Percentiles rank a stretch among this genome's conserved stretches.
Evolutionary conservation across 2,113 vertebrate genomes (phyloP).

Genomic region (Lontra canadensis): DNA sequence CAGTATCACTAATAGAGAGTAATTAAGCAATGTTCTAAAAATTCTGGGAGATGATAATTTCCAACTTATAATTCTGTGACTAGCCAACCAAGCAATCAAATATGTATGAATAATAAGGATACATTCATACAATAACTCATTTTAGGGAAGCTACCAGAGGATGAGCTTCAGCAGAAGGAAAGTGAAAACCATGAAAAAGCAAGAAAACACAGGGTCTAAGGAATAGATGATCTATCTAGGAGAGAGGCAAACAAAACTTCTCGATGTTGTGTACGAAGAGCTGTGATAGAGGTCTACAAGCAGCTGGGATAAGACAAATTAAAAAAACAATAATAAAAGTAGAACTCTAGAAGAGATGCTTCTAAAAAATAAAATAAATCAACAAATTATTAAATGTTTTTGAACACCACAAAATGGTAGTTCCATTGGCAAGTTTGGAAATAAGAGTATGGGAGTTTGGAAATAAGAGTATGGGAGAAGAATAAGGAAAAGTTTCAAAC

Average conservation of each 20-base stretch:
- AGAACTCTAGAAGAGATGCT: background rate
- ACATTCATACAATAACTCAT: background rate
- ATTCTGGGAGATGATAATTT: background rate
- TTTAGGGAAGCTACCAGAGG: background rate
- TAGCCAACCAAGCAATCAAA: background rate
- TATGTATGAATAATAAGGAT: background rate
- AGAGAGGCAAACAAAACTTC: background rate
- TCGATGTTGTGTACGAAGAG: background rate
- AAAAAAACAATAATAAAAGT: background rate
- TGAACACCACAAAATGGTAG: background rate
- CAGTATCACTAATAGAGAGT: background rate
- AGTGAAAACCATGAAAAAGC: background rate
- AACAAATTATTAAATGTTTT: background rate
- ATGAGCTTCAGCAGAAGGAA: background rate
- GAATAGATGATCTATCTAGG: background rate
- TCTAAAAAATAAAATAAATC: background rate
- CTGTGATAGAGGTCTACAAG: background rate
- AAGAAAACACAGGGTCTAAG: background rate
- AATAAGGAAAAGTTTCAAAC: background rate
- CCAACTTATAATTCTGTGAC: background rate
- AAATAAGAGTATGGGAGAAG: background rate
- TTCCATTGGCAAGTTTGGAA: background rate
- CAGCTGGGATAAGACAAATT: background rate
- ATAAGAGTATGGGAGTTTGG: background rate
- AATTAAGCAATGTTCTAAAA: background rate